Evolutionary conservation across 2,888 invertebrate species (phyloP).

Genomic region (Hypselothyrea guttata): DNA sequence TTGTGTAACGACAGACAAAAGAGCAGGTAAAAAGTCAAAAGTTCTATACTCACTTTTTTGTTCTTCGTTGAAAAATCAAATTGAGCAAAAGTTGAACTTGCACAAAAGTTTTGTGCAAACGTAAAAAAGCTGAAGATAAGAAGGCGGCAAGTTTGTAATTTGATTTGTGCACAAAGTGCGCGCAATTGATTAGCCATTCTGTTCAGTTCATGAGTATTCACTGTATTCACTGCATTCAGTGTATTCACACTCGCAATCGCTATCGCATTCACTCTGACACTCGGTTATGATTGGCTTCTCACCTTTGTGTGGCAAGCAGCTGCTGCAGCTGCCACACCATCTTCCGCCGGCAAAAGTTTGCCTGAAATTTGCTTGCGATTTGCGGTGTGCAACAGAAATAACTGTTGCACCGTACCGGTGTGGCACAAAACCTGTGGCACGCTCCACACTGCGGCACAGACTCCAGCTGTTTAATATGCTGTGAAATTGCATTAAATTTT

Average conservation of each 20-base stretch:
- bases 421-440: conserved; percentile 1
- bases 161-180: conserved; percentile 79
- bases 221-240: too few relatives aligned
- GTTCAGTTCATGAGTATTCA: conserved; percentile 50
- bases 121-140: conserved; percentile 31
- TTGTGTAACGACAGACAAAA: conserved; percentile 78
- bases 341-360: conserved; percentile 42
- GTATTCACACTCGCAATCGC: conserved; percentile 24
- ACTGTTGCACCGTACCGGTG: conserved; percentile 56
- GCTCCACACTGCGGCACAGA: conserved; percentile 37
- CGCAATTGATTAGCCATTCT: conserved; percentile 74
- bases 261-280: conserved; percentile 21
- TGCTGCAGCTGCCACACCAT: conserved; percentile 13
- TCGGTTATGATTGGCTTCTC: conserved; percentile 48
- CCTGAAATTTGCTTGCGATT: conserved; percentile 52
- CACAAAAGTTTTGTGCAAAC: conserved; percentile 49
- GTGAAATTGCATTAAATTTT: conserved; percentile 75
- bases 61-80: conserved; percentile 67
- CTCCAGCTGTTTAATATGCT: conserved; percentile 72
- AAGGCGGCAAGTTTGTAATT: conserved; percentile 73
- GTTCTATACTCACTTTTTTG: conserved; percentile 26
- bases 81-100: conserved; percentile 72
- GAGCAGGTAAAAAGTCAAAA: conserved; percentile 65
- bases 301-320: conserved; percentile 29
- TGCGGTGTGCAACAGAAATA: conserved; percentile 45